Conservation (phyloP, 2,797 vertebrate genomes). For the Chloroceryle inda region DNA sequence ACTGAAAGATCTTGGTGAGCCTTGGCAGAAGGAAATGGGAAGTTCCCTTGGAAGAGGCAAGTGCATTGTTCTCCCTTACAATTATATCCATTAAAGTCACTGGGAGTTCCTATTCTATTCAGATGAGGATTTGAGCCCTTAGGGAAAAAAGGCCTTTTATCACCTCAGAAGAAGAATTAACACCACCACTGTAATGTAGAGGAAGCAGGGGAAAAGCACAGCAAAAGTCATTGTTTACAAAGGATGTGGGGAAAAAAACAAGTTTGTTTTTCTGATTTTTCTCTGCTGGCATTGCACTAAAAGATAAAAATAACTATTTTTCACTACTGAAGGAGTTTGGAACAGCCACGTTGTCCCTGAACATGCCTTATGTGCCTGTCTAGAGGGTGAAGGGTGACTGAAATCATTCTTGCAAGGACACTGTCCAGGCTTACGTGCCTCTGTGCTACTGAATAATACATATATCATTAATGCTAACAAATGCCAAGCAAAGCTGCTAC, state of each 20-base stretch:
- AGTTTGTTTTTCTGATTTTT: constrained; percentile 40
- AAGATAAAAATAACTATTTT: not conserved
- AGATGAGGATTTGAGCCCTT: constrained; percentile 46
- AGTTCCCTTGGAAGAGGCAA: constrained; percentile 28
- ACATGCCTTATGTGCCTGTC: not conserved
- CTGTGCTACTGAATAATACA: not conserved
- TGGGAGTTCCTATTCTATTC: constrained; percentile 46
- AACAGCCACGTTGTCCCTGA: not conserved
- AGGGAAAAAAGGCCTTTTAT: not conserved
- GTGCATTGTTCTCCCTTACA: constrained; percentile 47
- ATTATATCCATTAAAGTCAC: constrained; percentile 37
- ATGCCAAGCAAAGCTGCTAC: not conserved
- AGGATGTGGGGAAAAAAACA: not conserved
- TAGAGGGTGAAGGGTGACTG: not conserved
- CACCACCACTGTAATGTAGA: not conserved
- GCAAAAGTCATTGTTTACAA: constrained; percentile 20
- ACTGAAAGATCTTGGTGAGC: constrained; percentile 23
- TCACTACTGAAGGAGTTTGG: not conserved
- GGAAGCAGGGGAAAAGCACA: not conserved
- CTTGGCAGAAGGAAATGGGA: constrained; percentile 31
- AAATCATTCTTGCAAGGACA: not conserved
- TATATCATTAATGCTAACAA: not conserved
- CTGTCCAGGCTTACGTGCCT: not conserved
- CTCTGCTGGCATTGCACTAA: not conserved
- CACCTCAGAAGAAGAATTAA: constrained; percentile 42